Evolutionary conservation across 1,140 invertebrate species (phyloP).

Genomic region (Apis laboriosa): DNA sequence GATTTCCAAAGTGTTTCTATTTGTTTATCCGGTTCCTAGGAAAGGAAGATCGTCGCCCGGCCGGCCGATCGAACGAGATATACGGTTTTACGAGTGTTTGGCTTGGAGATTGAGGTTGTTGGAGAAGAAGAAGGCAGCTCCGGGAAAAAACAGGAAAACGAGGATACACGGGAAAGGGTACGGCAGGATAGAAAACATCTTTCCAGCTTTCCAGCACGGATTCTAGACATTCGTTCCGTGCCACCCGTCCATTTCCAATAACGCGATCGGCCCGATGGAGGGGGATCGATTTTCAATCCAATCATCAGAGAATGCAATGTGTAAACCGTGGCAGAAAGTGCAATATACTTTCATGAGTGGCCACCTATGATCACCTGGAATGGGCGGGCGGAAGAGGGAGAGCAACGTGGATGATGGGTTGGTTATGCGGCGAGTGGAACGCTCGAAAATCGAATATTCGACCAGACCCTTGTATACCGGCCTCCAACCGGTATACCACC

Average conservation of each 20-base stretch:
- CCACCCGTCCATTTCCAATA: conserved; percentile 68
- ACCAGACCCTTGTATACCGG: conserved; percentile 57
- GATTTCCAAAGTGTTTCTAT: conserved; percentile 32
- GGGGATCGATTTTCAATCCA: conserved; percentile 78
- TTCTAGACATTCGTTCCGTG: background rate
- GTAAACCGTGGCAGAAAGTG: conserved; percentile 75
- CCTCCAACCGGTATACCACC: conserved; percentile 45
- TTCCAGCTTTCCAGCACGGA: conserved; percentile 17
- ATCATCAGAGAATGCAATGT: conserved; percentile 78
- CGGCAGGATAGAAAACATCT: conserved; percentile 45
- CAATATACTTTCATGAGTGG: conserved; percentile 79
- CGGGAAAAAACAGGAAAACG: conserved; percentile 9
- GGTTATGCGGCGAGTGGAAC: conserved; percentile 53
- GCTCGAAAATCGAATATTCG: conserved; percentile 67
- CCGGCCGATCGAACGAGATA: conserved; percentile 2
- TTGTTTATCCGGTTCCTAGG: conserved; percentile 31
- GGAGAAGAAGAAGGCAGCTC: background rate
- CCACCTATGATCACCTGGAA: conserved; percentile 52
- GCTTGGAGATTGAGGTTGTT: conserved; percentile 60
- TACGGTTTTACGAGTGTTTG: conserved; percentile 55
- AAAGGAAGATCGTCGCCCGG: background rate
- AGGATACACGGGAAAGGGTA: background rate
- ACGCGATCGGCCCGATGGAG: conserved; percentile 60
- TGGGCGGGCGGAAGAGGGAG: conserved; percentile 24
- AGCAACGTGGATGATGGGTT: conserved; percentile 49